These are phyloP conservation scores for Morbakka virulenta DNA, from an alignment of 30 jellyfish, hydroid and myxozoan species.

Conservation along the genomic window DNA sequence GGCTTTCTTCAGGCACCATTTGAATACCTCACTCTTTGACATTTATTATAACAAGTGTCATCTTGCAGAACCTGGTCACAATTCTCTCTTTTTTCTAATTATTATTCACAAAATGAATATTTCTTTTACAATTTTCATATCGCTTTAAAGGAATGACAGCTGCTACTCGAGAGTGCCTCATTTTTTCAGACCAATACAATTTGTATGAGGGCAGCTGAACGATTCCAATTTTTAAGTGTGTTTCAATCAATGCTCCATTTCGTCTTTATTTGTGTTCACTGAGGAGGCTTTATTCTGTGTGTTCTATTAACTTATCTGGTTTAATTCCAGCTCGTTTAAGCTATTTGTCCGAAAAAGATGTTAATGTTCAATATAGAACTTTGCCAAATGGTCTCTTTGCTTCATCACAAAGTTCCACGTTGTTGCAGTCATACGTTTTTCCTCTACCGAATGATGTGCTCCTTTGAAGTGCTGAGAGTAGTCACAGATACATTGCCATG, in stretches of 20 bases:
- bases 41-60: constrained; percentile 38
- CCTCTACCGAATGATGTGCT: constrained; percentile 20
- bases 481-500: not conserved
- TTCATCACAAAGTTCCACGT: not conserved
- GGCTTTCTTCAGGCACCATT: constrained; percentile 59
- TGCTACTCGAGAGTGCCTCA: constrained; percentile 55
- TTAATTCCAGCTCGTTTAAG: constrained; percentile 14
- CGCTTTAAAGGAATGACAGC: constrained; percentile 60
- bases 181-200: constrained; percentile 47
- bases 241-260: constrained; percentile 53
- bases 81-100: not conserved
- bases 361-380: too few species aligned
- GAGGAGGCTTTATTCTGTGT: constrained; percentile 26
- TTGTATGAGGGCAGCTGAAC: constrained; percentile 42
- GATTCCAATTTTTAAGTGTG: constrained; percentile 62
- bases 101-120: constrained; percentile 54
- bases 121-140: constrained; percentile 9
- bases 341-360: constrained; percentile 34
- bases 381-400: not conserved
- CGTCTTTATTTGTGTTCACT: constrained; percentile 26
- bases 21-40: constrained; percentile 20
- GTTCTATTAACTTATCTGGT: constrained; percentile 48
- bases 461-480: constrained; percentile 11
- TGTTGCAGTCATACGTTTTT: constrained; percentile 8
- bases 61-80: constrained; percentile 38